phyloP scores from a whole-genome alignment of 1,140 invertebrate species.

The Dysdera silvatica region DNA sequence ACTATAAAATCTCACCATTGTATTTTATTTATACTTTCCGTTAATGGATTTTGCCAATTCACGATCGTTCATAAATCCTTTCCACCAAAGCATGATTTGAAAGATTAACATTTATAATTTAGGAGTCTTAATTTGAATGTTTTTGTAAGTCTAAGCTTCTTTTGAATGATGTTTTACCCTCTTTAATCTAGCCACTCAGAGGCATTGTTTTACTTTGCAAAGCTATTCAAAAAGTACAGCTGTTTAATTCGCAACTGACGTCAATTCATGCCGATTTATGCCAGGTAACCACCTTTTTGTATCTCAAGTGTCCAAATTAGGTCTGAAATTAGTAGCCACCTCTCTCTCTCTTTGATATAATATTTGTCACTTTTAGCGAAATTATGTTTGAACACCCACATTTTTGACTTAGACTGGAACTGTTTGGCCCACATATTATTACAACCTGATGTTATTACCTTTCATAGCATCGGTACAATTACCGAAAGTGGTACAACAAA shows the following conservation, averaged over 20 bases:
- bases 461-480: no score
- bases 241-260: slow-evolving; percentile 78
- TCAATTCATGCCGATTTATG: slow-evolving; percentile 89
- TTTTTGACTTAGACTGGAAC: no score
- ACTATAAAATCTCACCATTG: no score
- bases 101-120: not conserved
- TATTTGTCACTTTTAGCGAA: not conserved
- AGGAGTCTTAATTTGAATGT: not conserved
- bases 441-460: no score
- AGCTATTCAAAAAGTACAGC: slow-evolving; percentile 81
- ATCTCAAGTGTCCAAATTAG: not conserved
- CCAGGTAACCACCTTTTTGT: slow-evolving; percentile 49
- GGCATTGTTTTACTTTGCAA: slow-evolving; percentile 74
- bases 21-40: no score
- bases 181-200: slow-evolving; percentile 56
- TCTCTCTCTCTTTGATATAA: not conserved
- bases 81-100: no score
- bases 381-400: no score
- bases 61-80: no score
- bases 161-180: slow-evolving; percentile 10
- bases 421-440: no score
- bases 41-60: no score
- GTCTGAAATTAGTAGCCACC: not conserved
- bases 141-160: not conserved
- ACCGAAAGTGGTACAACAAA: no score